phyloP scores from a whole-genome alignment of 2,888 invertebrate genomes.

The Electrophaes corylata region DNA sequence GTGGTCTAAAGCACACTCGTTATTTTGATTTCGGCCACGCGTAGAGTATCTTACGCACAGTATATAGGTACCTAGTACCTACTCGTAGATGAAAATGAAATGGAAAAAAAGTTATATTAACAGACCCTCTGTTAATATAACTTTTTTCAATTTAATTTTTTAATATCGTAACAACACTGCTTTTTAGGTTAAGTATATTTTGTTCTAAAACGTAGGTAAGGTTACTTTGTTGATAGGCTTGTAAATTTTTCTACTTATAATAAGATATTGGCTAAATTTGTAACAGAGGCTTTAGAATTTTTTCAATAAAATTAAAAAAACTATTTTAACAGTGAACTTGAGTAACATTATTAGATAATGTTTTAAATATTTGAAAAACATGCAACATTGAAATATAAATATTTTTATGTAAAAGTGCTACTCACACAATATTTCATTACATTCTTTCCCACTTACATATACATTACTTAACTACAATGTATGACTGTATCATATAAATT shows the following conservation, averaged over 20 bases:
- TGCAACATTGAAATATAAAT: slow-evolving; percentile 29
- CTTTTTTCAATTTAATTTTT: too few relatives aligned
- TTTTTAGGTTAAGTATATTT: too few relatives aligned
- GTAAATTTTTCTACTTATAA: slow-evolving; percentile 25
- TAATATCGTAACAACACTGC: too few relatives aligned
- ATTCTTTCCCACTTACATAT: slow-evolving; percentile 24
- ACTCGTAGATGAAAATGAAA: too few relatives aligned
- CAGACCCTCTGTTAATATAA: too few relatives aligned
- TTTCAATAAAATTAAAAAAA: not conserved
- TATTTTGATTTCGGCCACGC: too few relatives aligned
- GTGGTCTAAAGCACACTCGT: too few relatives aligned
- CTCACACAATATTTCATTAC: slow-evolving; percentile 53
- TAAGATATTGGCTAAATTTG: slow-evolving; percentile 12
- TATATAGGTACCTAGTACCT: too few relatives aligned
- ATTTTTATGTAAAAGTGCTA: slow-evolving; percentile 55
- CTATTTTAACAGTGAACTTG: slow-evolving; percentile 4
- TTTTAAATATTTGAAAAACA: slow-evolving; percentile 12
- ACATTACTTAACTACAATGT: slow-evolving; percentile 24
- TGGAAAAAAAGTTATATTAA: too few relatives aligned
- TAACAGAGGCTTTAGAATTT: slow-evolving; percentile 5
- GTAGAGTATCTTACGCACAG: too few relatives aligned
- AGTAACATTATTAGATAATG: slow-evolving; percentile 25
- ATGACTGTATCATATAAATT: slow-evolving; percentile 32
- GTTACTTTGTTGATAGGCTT: not conserved
- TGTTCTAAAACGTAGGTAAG: not conserved